A percentile compares a stretch with the other conserved stretches of the same genome.
phyloP scores from a whole-genome alignment of 2,113 vertebrate genomes.

The Oophaga pumilio region DNA sequence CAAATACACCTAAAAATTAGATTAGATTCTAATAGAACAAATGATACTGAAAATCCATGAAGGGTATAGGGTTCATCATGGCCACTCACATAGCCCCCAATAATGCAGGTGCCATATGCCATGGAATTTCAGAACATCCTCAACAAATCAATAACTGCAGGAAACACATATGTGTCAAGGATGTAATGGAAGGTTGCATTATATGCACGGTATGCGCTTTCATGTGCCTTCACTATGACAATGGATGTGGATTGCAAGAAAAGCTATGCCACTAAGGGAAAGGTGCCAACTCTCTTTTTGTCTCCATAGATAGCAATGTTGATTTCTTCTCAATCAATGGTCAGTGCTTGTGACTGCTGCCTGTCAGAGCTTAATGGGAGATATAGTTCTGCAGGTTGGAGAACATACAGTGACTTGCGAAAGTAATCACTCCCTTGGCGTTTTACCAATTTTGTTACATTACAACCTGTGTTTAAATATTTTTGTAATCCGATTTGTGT shows the following conservation, averaged over 20 bases:
- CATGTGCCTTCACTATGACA: background rate
- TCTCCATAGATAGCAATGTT: background rate
- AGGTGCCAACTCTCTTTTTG: background rate
- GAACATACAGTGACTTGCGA: background rate
- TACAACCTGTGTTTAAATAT: no score
- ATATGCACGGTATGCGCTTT: constrained; percentile 12
- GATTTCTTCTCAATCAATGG: background rate
- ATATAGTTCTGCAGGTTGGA: background rate
- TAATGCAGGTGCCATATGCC: background rate
- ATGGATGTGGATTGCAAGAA: background rate
- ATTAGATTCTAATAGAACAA: background rate
- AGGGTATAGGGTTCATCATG: background rate
- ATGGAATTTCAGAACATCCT: background rate
- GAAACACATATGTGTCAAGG: background rate
- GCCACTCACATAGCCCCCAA: background rate
- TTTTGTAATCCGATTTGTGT: no score
- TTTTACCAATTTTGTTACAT: no score
- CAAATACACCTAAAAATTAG: no score
- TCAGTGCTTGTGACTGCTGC: background rate
- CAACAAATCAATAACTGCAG: constrained; percentile 1
- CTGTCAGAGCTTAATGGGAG: background rate
- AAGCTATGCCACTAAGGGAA: background rate
- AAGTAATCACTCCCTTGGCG: no score
- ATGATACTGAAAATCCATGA: background rate
- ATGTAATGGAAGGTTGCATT: constrained; percentile 9